These are phyloP conservation scores for Ameiurus melas DNA, from an alignment of 2,113 vertebrate species.

Conservation along the genomic window DNA sequence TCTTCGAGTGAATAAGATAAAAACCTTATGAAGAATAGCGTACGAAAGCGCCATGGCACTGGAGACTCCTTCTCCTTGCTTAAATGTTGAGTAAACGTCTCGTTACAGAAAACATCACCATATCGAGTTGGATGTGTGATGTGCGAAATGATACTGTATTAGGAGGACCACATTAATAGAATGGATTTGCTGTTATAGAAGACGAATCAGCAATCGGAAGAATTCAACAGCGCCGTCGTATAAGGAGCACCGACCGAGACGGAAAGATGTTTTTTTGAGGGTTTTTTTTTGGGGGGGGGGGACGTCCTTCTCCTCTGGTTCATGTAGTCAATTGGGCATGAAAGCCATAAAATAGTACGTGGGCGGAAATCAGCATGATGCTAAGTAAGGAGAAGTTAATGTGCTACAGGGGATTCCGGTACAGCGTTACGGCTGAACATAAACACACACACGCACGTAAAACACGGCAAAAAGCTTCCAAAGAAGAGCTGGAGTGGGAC, in stretches of 20 bases:
- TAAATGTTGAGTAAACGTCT: not conserved
- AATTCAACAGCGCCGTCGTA: not conserved
- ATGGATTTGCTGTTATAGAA: not conserved
- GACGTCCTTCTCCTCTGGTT: conserved; percentile 48
- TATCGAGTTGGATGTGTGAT: not conserved
- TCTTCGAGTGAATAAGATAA: not conserved
- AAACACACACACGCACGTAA: conserved; percentile 18
- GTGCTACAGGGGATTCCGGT: conserved; percentile 59
- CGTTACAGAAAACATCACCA: not conserved
- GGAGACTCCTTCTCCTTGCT: not conserved
- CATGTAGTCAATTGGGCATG: conserved; percentile 63
- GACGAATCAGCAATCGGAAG: not conserved
- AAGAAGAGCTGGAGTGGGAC: conserved; percentile 19
- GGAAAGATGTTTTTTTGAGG: not conserved
- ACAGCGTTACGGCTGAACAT: conserved; percentile 56
- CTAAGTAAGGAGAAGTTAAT: conserved; percentile 56
- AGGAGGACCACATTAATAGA: not conserved
- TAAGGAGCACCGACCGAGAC: not conserved
- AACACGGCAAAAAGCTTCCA: conserved; percentile 23
- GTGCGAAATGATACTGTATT: not conserved
- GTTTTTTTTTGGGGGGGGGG: not conserved
- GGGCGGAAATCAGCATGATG: conserved; percentile 52
- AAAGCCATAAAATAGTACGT: conserved; percentile 67
- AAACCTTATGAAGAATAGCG: not conserved
- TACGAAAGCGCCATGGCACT: not conserved